phyloP scores from a whole-genome alignment of 1,140 invertebrate genomes.

The Chrysopa pallens region DNA sequence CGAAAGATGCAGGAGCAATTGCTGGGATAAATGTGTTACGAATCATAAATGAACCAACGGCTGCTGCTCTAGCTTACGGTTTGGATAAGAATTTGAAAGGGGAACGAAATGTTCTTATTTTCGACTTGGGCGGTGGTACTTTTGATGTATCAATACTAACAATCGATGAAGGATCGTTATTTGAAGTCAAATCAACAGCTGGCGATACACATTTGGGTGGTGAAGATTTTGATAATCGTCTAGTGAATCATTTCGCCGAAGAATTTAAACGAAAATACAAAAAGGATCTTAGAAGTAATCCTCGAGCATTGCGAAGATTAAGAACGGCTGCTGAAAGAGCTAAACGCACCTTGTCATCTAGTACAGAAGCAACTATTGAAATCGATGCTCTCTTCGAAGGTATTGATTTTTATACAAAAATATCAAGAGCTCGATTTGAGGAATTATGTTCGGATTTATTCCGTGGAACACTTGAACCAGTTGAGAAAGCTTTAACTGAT shows the following conservation, averaged over 20 bases:
- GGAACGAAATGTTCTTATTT: constrained; percentile 42
- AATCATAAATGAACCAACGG: constrained; percentile 65
- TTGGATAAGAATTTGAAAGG: constrained; percentile 60
- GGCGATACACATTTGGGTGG: constrained; percentile 31
- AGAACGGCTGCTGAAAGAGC: constrained; percentile 42
- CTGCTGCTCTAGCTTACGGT: constrained; percentile 61
- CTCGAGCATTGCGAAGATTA: constrained; percentile 36
- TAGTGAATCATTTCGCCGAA: constrained; percentile 52
- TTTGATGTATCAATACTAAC: constrained; percentile 63
- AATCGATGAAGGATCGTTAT: constrained; percentile 48
- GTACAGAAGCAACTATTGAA: constrained; percentile 34
- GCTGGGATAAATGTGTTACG: constrained; percentile 49
- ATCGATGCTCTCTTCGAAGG: constrained; percentile 35
- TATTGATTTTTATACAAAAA: constrained; percentile 32
- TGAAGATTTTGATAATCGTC: constrained; percentile 71
- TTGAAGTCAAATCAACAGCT: constrained; percentile 32
- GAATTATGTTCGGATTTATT: constrained; percentile 42
- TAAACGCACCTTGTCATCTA: constrained; percentile 35
- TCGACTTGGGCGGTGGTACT: constrained; percentile 44
- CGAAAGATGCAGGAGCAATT: constrained; percentile 46
- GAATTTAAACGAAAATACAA: constrained; percentile 34
- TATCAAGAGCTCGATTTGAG: constrained; percentile 39
- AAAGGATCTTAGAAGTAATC: constrained; percentile 26
- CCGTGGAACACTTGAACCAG: constrained; percentile 36
- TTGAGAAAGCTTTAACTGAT: constrained; percentile 51